phyloP scores from a whole-genome alignment of 2,797 vertebrate species.

The Spinus olivaceus region DNA sequence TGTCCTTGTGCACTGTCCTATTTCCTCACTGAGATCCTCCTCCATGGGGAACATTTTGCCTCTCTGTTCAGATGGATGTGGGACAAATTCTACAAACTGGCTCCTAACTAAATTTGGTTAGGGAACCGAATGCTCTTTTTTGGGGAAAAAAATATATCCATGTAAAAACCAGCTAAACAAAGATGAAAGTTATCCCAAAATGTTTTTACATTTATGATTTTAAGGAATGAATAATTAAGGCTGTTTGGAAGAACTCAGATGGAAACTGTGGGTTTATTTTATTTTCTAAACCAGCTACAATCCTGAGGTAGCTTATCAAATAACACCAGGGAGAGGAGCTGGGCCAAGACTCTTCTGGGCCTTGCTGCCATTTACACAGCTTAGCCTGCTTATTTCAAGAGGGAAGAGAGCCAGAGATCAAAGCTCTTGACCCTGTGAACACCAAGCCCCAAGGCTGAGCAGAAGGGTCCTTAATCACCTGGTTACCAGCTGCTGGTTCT shows the following conservation, averaged over 20 bases:
- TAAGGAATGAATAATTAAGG: background rate
- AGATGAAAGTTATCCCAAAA: background rate
- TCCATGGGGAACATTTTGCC: background rate
- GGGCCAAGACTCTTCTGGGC: background rate
- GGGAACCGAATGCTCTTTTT: background rate
- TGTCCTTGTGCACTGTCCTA: background rate
- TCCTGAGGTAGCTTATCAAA: background rate
- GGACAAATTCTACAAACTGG: background rate
- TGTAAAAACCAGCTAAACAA: background rate
- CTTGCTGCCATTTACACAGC: background rate
- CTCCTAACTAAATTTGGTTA: background rate
- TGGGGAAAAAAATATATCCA: rapidly evolving
- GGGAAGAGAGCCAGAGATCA: background rate
- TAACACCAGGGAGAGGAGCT: background rate
- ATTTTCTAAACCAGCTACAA: background rate
- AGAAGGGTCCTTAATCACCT: background rate
- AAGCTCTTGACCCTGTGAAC: background rate
- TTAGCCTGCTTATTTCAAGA: background rate
- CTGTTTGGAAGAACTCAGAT: background rate
- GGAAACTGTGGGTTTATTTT: background rate
- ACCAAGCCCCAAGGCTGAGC: background rate
- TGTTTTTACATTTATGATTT: background rate
- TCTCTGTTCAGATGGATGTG: background rate
- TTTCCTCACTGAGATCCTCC: background rate
- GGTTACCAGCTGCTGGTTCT: background rate